These are phyloP conservation scores for Enteromius afrohamiltoni DNA, from an alignment of 2,797 vertebrate species.

Conservation along the genomic window DNA sequence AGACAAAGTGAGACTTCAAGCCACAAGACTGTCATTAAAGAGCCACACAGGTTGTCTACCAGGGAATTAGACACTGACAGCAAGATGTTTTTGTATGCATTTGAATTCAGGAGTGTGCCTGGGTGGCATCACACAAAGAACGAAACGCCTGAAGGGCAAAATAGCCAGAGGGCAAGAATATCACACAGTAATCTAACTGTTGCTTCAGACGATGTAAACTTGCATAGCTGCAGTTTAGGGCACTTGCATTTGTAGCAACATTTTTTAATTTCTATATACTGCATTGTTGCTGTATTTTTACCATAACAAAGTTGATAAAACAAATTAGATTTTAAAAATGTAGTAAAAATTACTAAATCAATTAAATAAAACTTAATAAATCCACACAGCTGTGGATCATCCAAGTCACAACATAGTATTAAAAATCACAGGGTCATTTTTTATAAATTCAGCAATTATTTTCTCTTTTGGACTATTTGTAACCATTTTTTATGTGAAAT, in stretches of 20 bases:
- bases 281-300: background rate
- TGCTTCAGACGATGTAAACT: background rate
- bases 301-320: background rate
- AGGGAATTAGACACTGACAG: slow-evolving; percentile 11
- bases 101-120: slow-evolving; percentile 1
- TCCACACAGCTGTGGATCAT: no score
- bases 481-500: background rate
- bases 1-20: slow-evolving; percentile 14
- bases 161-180: slow-evolving; percentile 11
- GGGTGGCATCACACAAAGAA: slow-evolving; percentile 5
- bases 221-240: background rate
- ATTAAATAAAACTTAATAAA: no score
- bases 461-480: background rate
- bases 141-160: background rate
- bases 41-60: slow-evolving; percentile 2
- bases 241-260: background rate
- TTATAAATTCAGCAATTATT: background rate
- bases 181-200: background rate
- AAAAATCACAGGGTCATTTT: no score
- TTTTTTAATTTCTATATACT: background rate
- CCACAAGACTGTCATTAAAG: slow-evolving; percentile 20
- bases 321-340: background rate
- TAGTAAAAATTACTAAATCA: no score
- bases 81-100: slow-evolving; percentile 1
- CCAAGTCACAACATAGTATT: no score